Conservation (phyloP, 2,888 invertebrate species). For the Bombylius discolor region DNA sequence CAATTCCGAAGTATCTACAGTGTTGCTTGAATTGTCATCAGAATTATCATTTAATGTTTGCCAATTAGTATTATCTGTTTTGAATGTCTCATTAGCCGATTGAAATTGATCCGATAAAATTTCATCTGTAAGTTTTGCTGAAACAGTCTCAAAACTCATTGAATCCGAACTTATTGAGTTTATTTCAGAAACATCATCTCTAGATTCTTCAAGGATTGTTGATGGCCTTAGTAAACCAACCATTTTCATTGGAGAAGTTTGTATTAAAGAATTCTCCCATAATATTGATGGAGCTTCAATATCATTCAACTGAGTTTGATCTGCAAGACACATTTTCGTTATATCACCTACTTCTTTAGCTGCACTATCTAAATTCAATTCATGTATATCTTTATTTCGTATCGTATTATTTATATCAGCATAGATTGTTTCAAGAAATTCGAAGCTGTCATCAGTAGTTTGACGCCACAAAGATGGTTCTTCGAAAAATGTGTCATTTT, state of each 20-base stretch:
- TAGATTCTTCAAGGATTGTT: slow-evolving; percentile 30
- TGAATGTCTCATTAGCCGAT: slow-evolving; percentile 25
- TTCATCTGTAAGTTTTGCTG: not conserved
- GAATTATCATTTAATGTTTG: not conserved
- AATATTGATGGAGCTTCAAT: slow-evolving; percentile 30
- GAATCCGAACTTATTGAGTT: slow-evolving; percentile 21
- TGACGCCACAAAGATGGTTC: slow-evolving; percentile 8
- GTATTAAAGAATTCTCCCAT: slow-evolving; percentile 27
- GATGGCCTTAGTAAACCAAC: slow-evolving; percentile 32
- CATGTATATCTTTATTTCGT: not conserved
- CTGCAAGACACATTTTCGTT: slow-evolving; percentile 14
- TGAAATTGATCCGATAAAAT: slow-evolving; percentile 24
- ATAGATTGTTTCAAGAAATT: slow-evolving; percentile 27
- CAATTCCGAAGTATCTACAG: too few species aligned
- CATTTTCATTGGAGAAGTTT: slow-evolving; percentile 31
- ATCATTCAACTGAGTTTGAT: slow-evolving; percentile 30
- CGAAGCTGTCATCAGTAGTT: slow-evolving; percentile 23
- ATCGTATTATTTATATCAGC: slow-evolving; percentile 15
- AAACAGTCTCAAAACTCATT: slow-evolving; percentile 6
- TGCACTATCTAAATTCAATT: slow-evolving; percentile 6
- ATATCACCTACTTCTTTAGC: not conserved
- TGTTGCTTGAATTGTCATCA: not conserved
- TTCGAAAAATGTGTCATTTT: slow-evolving; percentile 7
- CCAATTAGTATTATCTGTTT: slow-evolving; percentile 8
- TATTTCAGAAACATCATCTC: slow-evolving; percentile 16